Evolutionary conservation across 2,797 vertebrate genomes (phyloP), one percentile per base, ranked within the genome.

Genomic region (Psittacula echo): DNA sequence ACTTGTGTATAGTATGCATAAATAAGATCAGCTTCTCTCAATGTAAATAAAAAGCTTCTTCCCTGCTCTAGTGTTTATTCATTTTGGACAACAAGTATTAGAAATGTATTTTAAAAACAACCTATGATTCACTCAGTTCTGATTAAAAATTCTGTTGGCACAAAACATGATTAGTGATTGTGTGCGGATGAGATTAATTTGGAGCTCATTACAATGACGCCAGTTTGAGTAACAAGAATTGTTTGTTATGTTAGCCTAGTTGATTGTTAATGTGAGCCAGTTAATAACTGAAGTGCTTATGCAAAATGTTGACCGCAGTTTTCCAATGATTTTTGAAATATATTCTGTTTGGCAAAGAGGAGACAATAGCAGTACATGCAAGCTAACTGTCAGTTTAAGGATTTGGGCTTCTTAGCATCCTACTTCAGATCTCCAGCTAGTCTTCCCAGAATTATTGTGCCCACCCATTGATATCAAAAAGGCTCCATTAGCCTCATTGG

Each of bases 101-200:
- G 86, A 94, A 95, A 89, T 83, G 77, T 94, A 95, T 96, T 96
- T 96, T 96, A 94, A 96, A 96, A 97, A 94, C 94, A 97, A 94
- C 93, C 85, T 95, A 79, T 97, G 95, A 96, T 94, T 97, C 94
- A 96, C 53, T 93, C 61, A 0, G 6, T 94, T 95, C 95, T 91
- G 92, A 95, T 97, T 94, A 96, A 96, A 91, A 92, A 95, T 96
- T 85, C 92, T 73, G 51, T 94, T 91, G 93, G 94, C 94, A 95
- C 78, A 88, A 90, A 93, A 47, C 48, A 79, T 94, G 91, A 94
- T 94, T 91, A 94, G 87, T 94, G 92, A 96, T 96, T 95, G 94
- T 95, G 91, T 93, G 90, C 39, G 87, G 94, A 96, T 96, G 94
- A 96, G 87, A 94, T 95, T 95, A 95, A 95, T 96, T 97, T 96